Conservation (phyloP, 2,797 vertebrate genomes). For the Spinus pinus region DNA sequence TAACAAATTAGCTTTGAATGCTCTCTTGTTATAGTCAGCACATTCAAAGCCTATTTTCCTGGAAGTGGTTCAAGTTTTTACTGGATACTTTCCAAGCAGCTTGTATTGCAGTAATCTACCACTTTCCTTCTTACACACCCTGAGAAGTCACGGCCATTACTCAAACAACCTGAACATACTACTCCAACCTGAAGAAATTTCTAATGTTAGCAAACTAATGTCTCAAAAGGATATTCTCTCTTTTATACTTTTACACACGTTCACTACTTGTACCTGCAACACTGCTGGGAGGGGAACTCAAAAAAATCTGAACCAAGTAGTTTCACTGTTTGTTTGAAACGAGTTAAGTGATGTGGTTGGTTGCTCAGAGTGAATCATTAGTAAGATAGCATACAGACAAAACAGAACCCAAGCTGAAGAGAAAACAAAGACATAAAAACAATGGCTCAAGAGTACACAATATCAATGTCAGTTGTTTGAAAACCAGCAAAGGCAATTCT, state of each 20-base stretch:
- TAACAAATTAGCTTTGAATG: slow-evolving; percentile 51
- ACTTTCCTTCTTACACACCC: not conserved
- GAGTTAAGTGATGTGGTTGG: not conserved
- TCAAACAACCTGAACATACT: not conserved
- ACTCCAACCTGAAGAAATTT: not conserved
- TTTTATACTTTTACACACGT: not conserved
- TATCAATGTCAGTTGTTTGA: not conserved
- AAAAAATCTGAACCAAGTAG: not conserved
- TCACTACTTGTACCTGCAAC: not conserved
- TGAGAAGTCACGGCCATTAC: slow-evolving; percentile 15
- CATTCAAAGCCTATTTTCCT: slow-evolving; percentile 42
- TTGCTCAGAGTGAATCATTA: not conserved
- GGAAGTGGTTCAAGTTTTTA: slow-evolving; percentile 52
- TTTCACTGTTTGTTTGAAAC: not conserved
- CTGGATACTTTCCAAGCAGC: slow-evolving; percentile 34
- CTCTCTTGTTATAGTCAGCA: slow-evolving; percentile 43
- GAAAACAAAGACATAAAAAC: not conserved
- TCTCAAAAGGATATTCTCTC: not conserved
- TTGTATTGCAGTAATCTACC: slow-evolving; percentile 15
- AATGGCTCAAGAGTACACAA: not conserved
- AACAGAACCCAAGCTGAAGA: not conserved
- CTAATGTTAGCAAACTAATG: not conserved
- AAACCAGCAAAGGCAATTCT: not conserved
- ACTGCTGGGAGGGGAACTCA: not conserved
- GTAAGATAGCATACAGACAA: not conserved